Percentiles rank a stretch among this genome's conserved stretches.
Conservation (phyloP, 2,113 vertebrate species). For the Notothenia coriiceps region DNA sequence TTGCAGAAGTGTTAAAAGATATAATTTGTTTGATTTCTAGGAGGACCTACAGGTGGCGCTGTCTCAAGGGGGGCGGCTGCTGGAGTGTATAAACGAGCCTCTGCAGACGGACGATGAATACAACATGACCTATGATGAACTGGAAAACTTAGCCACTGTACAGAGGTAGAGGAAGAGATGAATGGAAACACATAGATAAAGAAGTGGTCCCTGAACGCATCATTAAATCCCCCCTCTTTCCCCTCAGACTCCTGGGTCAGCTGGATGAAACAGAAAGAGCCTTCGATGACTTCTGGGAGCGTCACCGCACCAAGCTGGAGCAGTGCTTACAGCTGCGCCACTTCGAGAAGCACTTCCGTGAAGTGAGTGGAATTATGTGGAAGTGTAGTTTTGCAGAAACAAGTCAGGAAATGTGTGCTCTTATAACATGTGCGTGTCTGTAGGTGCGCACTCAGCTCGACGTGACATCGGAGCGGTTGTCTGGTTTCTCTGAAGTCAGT, state of each 20-base stretch:
- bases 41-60: conserved; percentile 90
- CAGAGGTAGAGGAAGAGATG: conserved; percentile 86
- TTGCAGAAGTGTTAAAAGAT: background rate
- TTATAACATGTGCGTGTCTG: conserved; percentile 13
- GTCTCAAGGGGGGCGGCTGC: conserved; percentile 87
- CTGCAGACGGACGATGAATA: conserved; percentile 86
- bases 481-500: conserved; percentile 89
- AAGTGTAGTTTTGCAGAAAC: background rate
- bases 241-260: conserved; percentile 90
- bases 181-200: background rate
- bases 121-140: conserved; percentile 90
- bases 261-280: conserved; percentile 92
- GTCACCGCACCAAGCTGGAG: conserved; percentile 93
- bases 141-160: conserved; percentile 92
- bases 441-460: conserved; percentile 90
- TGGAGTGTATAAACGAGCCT: conserved; percentile 90
- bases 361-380: conserved; percentile 84
- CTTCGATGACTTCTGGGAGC: conserved; percentile 97
- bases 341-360: conserved; percentile 93
- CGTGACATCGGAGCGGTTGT: conserved; percentile 83
- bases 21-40: conserved; percentile 69
- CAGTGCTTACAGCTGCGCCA: conserved; percentile 93
- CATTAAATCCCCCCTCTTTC: background rate
- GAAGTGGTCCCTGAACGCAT: background rate
- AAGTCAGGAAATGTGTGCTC: too few species aligned